Evolutionary conservation across 2,888 invertebrate genomes (phyloP), one percentile per base, ranked within the genome.

Genomic region (Stomorhina lunata): DNA sequence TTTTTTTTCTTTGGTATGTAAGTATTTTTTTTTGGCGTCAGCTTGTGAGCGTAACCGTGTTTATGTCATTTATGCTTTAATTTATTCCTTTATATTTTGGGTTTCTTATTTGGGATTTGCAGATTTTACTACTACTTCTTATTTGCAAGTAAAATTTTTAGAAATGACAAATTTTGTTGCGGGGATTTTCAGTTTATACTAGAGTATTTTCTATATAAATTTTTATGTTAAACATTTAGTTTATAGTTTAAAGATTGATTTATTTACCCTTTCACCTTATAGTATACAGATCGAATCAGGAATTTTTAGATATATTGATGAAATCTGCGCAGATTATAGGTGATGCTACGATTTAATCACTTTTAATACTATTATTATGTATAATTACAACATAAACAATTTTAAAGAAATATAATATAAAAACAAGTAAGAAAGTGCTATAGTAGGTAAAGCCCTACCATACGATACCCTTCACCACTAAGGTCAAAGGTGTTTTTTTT

Each of bases 41-140:
- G 75, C 80, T 84, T 82, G 82, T 75, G 75, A 80, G 66, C 80
- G 81, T 78, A 82, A 83, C 76, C 71, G 82, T 84, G 81, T 82
- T 78, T 80, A 84, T 80, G 79, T 76, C 78, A 75, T 66, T 71
- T 43, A 25, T 29, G 17, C 82, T 76, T 71, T 25, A 82, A 76
- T 79, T 82, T 76, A 71, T 76, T 53, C 65, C 45, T 29, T 34
- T n/a, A 65, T 37, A 55, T 63, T 77, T 78, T 48, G 25, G 48
- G 22, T 81, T n/a, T 43, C 20, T 27, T 66, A 50, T 76, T 76
- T 65, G 40, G 40, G 48, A 53, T 50, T 73, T 61, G n/a, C 1
- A 34, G 4, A 34, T 57, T 76, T 68, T 48, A 66, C 25, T 66
- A 37, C 15, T 57, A 7, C 17, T 50, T 22, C 10, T 27, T 37